Evolutionary conservation across 2,113 vertebrate genomes (phyloP).

Genomic region (Sinocyclocheilus maitianheensis): DNA sequence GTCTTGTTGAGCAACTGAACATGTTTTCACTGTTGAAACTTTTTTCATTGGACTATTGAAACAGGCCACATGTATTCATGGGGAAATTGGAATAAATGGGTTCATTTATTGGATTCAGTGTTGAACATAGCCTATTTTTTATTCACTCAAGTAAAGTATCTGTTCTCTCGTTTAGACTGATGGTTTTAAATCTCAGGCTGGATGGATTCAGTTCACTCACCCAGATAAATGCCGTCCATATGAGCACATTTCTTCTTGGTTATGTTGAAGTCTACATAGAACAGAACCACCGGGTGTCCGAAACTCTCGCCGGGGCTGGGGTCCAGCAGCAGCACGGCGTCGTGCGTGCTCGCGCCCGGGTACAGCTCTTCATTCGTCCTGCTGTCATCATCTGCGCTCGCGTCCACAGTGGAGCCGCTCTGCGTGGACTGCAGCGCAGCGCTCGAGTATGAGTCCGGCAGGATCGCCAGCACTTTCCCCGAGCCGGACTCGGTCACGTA

Average conservation of each 20-base stretch:
- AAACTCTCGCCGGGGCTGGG: slow-evolving; percentile 79
- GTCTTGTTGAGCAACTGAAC: neutral
- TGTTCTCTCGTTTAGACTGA: neutral
- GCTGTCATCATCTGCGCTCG: slow-evolving; percentile 38
- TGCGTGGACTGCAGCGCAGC: slow-evolving; percentile 49
- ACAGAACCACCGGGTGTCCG: slow-evolving; percentile 76
- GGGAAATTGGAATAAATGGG: neutral
- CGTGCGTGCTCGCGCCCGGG: slow-evolving; percentile 66
- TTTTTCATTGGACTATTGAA: neutral
- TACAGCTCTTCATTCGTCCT: slow-evolving; percentile 59
- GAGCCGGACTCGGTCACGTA: slow-evolving; percentile 69
- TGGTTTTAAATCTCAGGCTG: neutral
- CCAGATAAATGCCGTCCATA: slow-evolving; percentile 76
- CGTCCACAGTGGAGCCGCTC: neutral
- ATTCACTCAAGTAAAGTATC: neutral
- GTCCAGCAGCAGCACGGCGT: slow-evolving; percentile 78
- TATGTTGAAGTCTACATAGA: slow-evolving; percentile 78
- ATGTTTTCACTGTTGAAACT: neutral
- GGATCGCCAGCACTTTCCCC: slow-evolving; percentile 75
- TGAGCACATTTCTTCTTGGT: slow-evolving; percentile 78
- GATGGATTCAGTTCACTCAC: slow-evolving; percentile 62
- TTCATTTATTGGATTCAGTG: neutral
- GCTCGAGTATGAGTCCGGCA: slow-evolving; percentile 70
- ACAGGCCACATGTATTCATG: neutral
- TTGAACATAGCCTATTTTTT: neutral